Percentiles rank a stretch among this genome's conserved stretches.
Conservation (phyloP, 2,888 invertebrate genomes). For the Amphipyra tragopoginis region DNA sequence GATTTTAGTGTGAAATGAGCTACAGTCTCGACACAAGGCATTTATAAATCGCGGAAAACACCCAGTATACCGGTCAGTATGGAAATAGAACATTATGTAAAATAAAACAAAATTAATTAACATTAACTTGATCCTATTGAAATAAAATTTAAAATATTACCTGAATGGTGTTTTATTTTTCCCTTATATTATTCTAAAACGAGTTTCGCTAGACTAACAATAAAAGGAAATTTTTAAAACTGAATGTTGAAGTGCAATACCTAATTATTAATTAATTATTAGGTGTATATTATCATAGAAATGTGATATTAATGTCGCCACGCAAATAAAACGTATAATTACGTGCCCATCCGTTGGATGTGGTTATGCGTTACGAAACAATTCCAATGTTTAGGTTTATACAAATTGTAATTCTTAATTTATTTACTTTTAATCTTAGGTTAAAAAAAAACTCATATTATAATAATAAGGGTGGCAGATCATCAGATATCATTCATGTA, state of each 20-base stretch:
- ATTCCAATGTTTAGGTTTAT: conserved; percentile 1
- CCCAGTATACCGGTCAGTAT: neutral
- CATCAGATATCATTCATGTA: too few species aligned
- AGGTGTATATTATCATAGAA: conserved; percentile 9
- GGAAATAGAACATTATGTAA: neutral
- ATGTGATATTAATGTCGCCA: conserved; percentile 7
- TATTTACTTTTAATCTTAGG: too few species aligned
- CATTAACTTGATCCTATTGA: neutral
- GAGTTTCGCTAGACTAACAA: neutral
- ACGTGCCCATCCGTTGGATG: conserved; percentile 3
- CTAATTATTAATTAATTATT: neutral
- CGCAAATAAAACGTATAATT: conserved; percentile 11
- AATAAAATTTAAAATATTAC: neutral
- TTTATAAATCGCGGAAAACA: conserved; percentile 4
- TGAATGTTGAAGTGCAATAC: neutral
- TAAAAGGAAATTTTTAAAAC: neutral
- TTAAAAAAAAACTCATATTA: too few species aligned
- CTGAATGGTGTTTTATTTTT: conserved; percentile 1
- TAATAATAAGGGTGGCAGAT: too few species aligned
- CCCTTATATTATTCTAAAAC: conserved; percentile 4
- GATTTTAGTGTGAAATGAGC: neutral
- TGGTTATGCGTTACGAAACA: conserved; percentile 8
- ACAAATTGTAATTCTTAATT: neutral
- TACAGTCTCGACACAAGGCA: neutral
- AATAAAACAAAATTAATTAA: neutral